Evolutionary conservation across 2,797 vertebrate species (phyloP).

Genomic region (Enteromius afrohamiltoni): DNA sequence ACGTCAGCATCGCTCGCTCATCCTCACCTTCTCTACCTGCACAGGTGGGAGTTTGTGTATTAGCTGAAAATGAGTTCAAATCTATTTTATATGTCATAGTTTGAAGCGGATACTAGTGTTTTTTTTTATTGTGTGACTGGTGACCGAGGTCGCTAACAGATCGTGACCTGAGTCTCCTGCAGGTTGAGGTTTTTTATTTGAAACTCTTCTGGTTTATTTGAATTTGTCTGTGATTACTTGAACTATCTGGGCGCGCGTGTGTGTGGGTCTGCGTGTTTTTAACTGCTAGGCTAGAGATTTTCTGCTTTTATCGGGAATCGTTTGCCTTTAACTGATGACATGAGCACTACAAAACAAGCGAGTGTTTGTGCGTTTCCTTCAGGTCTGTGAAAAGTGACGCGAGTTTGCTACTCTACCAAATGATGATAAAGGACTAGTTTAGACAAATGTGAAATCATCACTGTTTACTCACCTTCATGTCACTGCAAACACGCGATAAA

Average conservation of each 20-base stretch:
- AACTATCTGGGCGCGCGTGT: constrained; percentile 63
- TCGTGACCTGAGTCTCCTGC: constrained; percentile 55
- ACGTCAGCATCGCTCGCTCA: constrained; percentile 30
- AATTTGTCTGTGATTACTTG: constrained; percentile 68
- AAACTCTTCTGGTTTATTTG: constrained; percentile 51
- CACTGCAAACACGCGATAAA: neutral
- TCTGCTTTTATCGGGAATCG: constrained; percentile 51
- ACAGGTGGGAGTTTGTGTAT: constrained; percentile 32
- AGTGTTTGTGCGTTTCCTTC: constrained; percentile 45
- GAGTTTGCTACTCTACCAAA: constrained; percentile 60
- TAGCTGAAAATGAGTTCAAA: constrained; percentile 53
- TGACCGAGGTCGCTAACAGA: constrained; percentile 69
- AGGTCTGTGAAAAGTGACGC: constrained; percentile 45
- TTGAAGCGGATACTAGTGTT: constrained; percentile 50
- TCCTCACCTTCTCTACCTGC: constrained; percentile 46
- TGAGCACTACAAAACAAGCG: constrained; percentile 58
- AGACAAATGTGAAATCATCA: neutral
- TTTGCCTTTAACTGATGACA: constrained; percentile 57
- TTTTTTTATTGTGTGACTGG: constrained; percentile 64
- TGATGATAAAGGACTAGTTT: constrained; percentile 10
- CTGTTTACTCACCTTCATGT: neutral
- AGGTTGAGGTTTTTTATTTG: constrained; percentile 61
- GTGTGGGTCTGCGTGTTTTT: constrained; percentile 51
- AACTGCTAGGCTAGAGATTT: constrained; percentile 47
- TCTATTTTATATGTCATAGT: constrained; percentile 60